Evolutionary conservation across 2,797 vertebrate species (phyloP), one percentile per base, ranked within the genome.

Genomic region (Botia almorhae): DNA sequence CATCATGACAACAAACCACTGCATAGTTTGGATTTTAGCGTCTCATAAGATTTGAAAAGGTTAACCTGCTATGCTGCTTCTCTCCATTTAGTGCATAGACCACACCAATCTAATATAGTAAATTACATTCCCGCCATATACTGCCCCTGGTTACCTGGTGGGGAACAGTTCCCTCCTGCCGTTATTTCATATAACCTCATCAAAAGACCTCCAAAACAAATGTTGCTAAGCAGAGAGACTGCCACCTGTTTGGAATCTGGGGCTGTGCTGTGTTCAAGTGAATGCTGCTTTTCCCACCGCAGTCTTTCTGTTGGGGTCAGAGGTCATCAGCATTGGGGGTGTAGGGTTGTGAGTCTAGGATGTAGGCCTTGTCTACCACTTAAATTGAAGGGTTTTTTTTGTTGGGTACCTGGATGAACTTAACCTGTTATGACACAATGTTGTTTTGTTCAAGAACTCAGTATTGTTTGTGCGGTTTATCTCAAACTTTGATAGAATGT

Each of bases 261-360:
- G 85, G 87, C 90, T 92, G 89, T 80, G 87, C 88, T 91, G 91
- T 87, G 89, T 89, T 91, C 90, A 92, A 88, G 91, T 93, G 92
- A 84, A 90, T 87, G 83, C 92, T 90, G 89, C 89, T 81, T 96
- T 96, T 96, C 95, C 95, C 95, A 96, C 95, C 96, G 90, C 95
- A 92, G 82, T 92, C 91, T 93, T 93, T 80, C 93, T 93, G 93
- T 23, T 17, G 93, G 94, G 93, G 94, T 95, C 94, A 94, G 93
- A 95, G 94, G 94, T 95, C 93, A 94, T 94, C 92, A 92, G 92
- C 91, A 93, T 86, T 29, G 39, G 43, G 16, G 75, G 29, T 60
- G 13, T n/a, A 17, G 58, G 74, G 74, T 29, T 56, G 21, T 68
- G 70, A 82, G 93, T 93, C 93, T 90, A 93, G 92, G 93, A 93